Evolutionary conservation across 2,113 vertebrate species (phyloP).

Genomic region (Pan paniscus): DNA sequence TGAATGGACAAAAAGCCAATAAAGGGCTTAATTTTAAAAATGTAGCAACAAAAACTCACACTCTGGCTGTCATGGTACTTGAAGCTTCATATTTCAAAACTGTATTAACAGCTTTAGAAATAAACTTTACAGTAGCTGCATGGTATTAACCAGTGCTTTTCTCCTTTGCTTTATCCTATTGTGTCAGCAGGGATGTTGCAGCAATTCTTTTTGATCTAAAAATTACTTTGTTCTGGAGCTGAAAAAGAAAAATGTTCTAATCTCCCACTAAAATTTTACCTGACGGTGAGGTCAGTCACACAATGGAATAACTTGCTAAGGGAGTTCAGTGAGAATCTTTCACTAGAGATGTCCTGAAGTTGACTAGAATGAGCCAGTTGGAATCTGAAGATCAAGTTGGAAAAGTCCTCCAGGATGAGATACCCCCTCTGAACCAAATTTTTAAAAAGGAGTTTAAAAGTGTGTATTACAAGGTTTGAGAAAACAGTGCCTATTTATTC

Average conservation of each 20-base stretch:
- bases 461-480: background rate
- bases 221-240: slow-evolving; percentile 62
- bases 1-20: slow-evolving; percentile 49
- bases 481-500: slow-evolving; percentile 15
- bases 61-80: slow-evolving; percentile 14
- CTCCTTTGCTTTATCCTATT: slow-evolving; percentile 27
- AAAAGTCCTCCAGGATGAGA: background rate
- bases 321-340: slow-evolving; percentile 37
- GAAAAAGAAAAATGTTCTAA: slow-evolving; percentile 57
- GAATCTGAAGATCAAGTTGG: slow-evolving; percentile 29
- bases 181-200: slow-evolving; percentile 4
- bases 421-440: background rate
- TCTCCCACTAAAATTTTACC: slow-evolving; percentile 49
- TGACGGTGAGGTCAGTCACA: slow-evolving; percentile 13
- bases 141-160: background rate
- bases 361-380: slow-evolving; percentile 30
- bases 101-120: slow-evolving; percentile 43
- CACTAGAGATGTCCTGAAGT: background rate
- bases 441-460: slow-evolving; percentile 15
- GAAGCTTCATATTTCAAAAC: slow-evolving; percentile 52
- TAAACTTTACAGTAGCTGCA: background rate
- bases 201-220: slow-evolving; percentile 48
- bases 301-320: slow-evolving; percentile 27
- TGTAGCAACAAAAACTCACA: background rate
- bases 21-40: slow-evolving; percentile 54